These are phyloP conservation scores for Boleophthalmus pectinirostris DNA, from an alignment of 2,113 vertebrate genomes.

Conservation along the genomic window DNA sequence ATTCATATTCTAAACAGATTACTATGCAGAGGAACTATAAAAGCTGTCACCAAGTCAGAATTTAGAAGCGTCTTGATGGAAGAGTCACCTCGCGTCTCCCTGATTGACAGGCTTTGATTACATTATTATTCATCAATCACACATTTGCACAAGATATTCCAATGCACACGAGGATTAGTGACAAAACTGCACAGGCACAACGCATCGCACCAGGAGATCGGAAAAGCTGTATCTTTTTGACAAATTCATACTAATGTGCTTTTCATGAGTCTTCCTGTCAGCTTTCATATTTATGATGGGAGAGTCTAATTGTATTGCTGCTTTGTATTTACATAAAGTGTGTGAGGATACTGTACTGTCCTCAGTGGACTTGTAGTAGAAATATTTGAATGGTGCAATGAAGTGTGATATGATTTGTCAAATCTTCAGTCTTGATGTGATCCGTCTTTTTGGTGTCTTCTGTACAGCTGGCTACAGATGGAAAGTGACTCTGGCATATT, in stretches of 20 bases:
- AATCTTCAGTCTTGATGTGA: no score
- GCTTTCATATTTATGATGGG: not conserved
- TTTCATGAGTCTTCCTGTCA: slow-evolving; percentile 14
- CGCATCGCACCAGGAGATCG: not conserved
- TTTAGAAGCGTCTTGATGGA: slow-evolving; percentile 48
- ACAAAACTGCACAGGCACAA: slow-evolving; percentile 12
- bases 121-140: slow-evolving; percentile 64
- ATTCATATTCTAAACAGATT: slow-evolving; percentile 52
- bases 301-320: not conserved
- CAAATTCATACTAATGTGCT: slow-evolving; percentile 3
- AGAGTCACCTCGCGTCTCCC: slow-evolving; percentile 36
- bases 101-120: slow-evolving; percentile 67
- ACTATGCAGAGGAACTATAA: slow-evolving; percentile 54
- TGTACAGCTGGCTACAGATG: no score
- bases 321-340: not conserved
- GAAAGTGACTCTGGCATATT: no score
- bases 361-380: not conserved
- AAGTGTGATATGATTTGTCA: no score
- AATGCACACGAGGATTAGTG: slow-evolving; percentile 6
- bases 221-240: not conserved
- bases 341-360: not conserved
- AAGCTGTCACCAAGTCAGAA: slow-evolving; percentile 48
- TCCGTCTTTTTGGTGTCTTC: no score
- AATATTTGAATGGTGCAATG: not conserved
- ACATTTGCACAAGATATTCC: slow-evolving; percentile 32